Base-by-base conservation (phyloP, 2,888 invertebrate species). In the Phortica okadai region DNA sequence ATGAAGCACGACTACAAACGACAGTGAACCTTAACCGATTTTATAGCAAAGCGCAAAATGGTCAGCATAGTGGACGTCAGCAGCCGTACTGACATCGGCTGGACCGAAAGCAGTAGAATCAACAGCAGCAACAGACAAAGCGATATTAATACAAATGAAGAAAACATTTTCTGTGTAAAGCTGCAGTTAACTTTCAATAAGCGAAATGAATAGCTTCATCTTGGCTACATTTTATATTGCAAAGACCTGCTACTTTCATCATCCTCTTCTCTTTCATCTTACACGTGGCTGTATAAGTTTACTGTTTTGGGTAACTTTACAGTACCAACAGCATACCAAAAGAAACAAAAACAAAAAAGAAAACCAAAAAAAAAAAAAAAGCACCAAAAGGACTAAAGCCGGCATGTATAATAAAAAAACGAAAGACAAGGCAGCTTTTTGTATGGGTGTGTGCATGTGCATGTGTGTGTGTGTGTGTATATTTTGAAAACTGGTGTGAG, bases 161-260 rank as follows among this genome's bases (percentile, higher is more conserved):
- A 56, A 67, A 69, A 54, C 54, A 41, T 11, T 67, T 41, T 41
- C 44, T 41, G 42, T 67, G 33, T 33, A 33, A 33, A 33, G 44
- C 75, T 64, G 73, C 74, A 76, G 77, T 78, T 67, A 76, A 81
- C 80, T 81, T 83, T 83, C 81, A 81, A 81, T 81, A 76, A 73
- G 44, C 59, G 54, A 59, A 80, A 76, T 64, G 54, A 62, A 74
- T 33, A 50, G 44, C 64, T 33, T 33, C 33, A 33, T 33, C 33
- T 33, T 33, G 33, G 33, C 33, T 33, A 33, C 33, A 33, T 33
- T 33, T 33, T 33, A 33, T 33, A 4, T 33, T 33, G 33, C 33
- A 2, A 33, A 33, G 33, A 1, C 33, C 33, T 33, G 33, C 33
- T 33, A 5, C 33, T 33, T 33, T 33, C 21, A 33, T 5, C 33